Percentiles rank a stretch among this genome's conserved stretches.
phyloP scores from a whole-genome alignment of 2,113 vertebrate species.

The Asarcornis scutulata region DNA sequence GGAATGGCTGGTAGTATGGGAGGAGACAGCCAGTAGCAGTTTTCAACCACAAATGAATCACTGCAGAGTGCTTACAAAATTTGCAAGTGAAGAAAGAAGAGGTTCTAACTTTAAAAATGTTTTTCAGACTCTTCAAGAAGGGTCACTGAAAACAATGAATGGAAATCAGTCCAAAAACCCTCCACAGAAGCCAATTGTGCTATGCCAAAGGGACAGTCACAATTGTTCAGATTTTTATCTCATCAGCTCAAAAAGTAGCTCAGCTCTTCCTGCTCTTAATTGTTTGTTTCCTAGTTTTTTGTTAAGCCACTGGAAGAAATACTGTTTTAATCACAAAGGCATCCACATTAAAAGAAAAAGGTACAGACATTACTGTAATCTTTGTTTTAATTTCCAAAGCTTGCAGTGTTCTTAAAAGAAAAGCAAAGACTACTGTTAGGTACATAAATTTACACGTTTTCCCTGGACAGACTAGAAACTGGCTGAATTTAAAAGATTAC shows the following conservation, averaged over 20 bases:
- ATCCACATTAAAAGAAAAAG: background rate
- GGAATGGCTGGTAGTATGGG: background rate
- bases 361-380: background rate
- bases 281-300: slow-evolving; percentile 36
- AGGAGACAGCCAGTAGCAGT: slow-evolving; percentile 43
- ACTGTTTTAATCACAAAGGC: slow-evolving; percentile 27
- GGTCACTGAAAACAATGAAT: slow-evolving; percentile 55
- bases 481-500: background rate
- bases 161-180: slow-evolving; percentile 53
- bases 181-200: background rate
- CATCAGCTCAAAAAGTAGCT: slow-evolving; percentile 24
- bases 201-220: background rate
- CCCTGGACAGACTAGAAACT: background rate
- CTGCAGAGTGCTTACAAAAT: slow-evolving; percentile 19
- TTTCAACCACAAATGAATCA: slow-evolving; percentile 37
- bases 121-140: slow-evolving; percentile 20
- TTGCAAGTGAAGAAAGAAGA: slow-evolving; percentile 11
- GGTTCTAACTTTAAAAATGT: background rate
- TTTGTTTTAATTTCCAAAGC: background rate
- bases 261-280: slow-evolving; percentile 48
- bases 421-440: background rate
- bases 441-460: background rate
- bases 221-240: slow-evolving; percentile 58
- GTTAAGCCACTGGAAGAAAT: slow-evolving; percentile 26
- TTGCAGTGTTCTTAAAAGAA: background rate